These are phyloP conservation scores for Oreohelix idahoensis DNA, from an alignment of 1,140 invertebrate species.

Conservation along the genomic window DNA sequence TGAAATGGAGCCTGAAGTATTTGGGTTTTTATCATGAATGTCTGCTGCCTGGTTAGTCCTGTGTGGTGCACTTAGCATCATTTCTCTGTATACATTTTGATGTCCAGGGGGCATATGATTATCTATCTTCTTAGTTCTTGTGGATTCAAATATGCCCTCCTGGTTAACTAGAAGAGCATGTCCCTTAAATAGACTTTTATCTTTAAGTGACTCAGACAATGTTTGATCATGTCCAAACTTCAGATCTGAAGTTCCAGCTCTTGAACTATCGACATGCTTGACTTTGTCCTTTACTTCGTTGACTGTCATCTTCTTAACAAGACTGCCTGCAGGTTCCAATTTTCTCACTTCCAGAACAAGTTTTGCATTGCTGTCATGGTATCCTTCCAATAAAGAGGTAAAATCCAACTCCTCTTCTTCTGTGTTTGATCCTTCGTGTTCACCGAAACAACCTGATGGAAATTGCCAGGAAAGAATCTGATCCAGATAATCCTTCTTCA, in stretches of 20 bases:
- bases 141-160: too few relatives aligned
- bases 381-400: constrained; percentile 2
- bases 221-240: neutral
- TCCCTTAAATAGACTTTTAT: neutral
- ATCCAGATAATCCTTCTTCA: constrained; percentile 59
- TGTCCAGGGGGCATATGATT: too few relatives aligned
- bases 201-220: neutral
- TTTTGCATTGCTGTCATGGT: neutral
- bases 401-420: constrained; percentile 7
- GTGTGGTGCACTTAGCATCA: too few relatives aligned
- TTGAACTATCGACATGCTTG: neutral
- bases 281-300: neutral
- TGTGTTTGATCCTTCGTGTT: constrained; percentile 25
- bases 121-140: too few relatives aligned
- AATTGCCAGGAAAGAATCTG: constrained; percentile 65
- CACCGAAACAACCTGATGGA: constrained; percentile 62
- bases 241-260: neutral
- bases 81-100: too few relatives aligned
- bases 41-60: too few relatives aligned
- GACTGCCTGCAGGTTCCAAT: neutral
- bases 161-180: neutral
- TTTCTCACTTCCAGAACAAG: neutral
- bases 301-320: neutral
- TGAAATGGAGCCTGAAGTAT: neutral
- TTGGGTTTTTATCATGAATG: too few relatives aligned